Evolutionary conservation across 1,140 invertebrate species (phyloP), one percentile per base, ranked within the genome.

Genomic region (Halictus rubicundus): DNA sequence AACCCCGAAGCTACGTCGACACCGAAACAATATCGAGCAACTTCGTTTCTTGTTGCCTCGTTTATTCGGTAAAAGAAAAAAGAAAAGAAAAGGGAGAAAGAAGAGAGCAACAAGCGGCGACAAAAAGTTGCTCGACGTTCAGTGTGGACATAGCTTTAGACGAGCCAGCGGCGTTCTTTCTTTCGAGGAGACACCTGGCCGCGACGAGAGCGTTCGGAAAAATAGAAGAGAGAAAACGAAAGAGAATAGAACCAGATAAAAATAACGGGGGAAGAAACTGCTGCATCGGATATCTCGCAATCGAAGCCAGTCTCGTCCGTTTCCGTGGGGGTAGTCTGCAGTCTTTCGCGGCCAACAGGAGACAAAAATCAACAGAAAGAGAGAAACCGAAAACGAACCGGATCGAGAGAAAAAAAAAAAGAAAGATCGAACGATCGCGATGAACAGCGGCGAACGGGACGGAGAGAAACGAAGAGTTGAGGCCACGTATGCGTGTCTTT

Each of bases 311-410:
- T 81, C 78, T 57, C 68, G 82, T 81, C 72, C 63, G 68, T 84
- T 69, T 73, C 52, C 39, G 72, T 64, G 78, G 32, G 61, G 39
- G 49, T 46, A 65, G 66, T 42, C 52, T 25, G 42, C 64, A 60
- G 77, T 84, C 78, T 68, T 74, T 83, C 52, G 52, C 82, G 57
- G 52, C 72, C 39, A 83, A 83, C 49, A 57, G 49, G 49, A 49
- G 81, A 84, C 78, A 57, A 32, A 32, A 32, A 32, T 32, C 32
- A 32, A 81, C 42, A 27, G 57, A 79, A 32, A 42, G n/a, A 46
- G 54, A 37, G n/a, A 32, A 68, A 68, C n/a, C 27, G 12, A 65
- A 27, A 54, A 27, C n/a, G 61, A 46, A 27, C 46, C 14, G 32
- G 14, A 21, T 14, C 42, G 49, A 52, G 46, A 14, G 21, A 2